Conservation (phyloP, 2,888 invertebrate species). For the Plusia festucae region DNA sequence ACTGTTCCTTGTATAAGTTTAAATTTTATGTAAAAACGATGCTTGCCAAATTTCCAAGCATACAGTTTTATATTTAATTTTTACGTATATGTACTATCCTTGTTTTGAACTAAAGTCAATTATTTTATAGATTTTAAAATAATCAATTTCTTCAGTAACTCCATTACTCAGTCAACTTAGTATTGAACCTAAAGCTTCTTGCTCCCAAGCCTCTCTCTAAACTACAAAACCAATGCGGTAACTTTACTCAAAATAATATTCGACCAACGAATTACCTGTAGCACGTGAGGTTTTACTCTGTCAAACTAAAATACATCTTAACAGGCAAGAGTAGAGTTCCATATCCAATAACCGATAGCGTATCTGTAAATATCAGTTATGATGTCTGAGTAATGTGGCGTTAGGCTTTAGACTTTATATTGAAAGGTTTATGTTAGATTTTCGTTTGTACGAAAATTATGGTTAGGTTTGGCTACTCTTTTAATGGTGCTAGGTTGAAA, state of each 20-base stretch:
- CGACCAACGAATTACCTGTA: background rate
- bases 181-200: background rate
- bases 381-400: background rate
- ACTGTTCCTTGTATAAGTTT: too few species aligned
- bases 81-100: too few species aligned
- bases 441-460: background rate
- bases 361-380: background rate
- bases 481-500: background rate
- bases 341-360: background rate
- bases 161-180: background rate
- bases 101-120: too few species aligned
- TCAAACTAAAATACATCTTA: background rate
- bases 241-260: background rate
- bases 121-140: too few species aligned
- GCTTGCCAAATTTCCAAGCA: too few species aligned
- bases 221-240: background rate
- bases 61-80: too few species aligned
- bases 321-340: background rate
- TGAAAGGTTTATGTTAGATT: background rate
- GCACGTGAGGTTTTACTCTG: background rate
- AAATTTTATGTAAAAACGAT: too few species aligned
- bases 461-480: background rate
- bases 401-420: background rate
- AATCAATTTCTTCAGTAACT: too few species aligned
- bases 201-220: background rate